Evolutionary conservation across 2,888 invertebrate species (phyloP), one percentile per base, ranked within the genome.

Genomic region (Papilio protenor): DNA sequence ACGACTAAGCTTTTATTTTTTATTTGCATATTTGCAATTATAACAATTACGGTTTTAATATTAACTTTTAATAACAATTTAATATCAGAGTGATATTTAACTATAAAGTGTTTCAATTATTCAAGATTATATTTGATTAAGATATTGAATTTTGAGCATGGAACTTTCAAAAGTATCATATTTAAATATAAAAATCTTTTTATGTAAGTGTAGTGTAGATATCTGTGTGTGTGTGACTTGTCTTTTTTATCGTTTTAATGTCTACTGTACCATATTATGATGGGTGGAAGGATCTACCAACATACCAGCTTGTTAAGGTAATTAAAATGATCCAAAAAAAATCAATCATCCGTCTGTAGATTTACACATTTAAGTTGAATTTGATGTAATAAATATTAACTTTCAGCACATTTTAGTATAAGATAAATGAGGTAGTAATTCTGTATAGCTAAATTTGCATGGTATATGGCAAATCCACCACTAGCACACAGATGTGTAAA

Each of bases 271-370:
- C 93, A 88, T 93, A 90, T 90, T 88, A 91, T 93, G 92, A 92
- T 92, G 93, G 92, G 90, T 93, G 95, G 94, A 95, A 96, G 96
- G 95, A 96, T 93, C 95, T 96, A 94, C 96, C 95, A 92, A 95
- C 95, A 93, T 95, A 95, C 94, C 96, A 95, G 95, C 96, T 96
- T 94, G 94, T 95, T 93, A 96, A 96, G 96, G 96, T 95, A 95
- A 95, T 87, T 78, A 86, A 85, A 84, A 88, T 81, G 90, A 90
- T 92, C 90, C 90, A 89, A 84, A 87, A 66, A 82, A 87, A 87
- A 87, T 89, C 88, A 84, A 87, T 93, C 93, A 93, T 91, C 86
- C 81, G 79, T 82, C 80, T 88, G 92, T 93, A 93, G 92, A 92
- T 94, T 93, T 92, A 94, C 94, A 94, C 93, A 93, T 92, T 90